These are phyloP conservation scores for Silurus asotus DNA, from an alignment of 2,113 vertebrate genomes.

Conservation along the genomic window DNA sequence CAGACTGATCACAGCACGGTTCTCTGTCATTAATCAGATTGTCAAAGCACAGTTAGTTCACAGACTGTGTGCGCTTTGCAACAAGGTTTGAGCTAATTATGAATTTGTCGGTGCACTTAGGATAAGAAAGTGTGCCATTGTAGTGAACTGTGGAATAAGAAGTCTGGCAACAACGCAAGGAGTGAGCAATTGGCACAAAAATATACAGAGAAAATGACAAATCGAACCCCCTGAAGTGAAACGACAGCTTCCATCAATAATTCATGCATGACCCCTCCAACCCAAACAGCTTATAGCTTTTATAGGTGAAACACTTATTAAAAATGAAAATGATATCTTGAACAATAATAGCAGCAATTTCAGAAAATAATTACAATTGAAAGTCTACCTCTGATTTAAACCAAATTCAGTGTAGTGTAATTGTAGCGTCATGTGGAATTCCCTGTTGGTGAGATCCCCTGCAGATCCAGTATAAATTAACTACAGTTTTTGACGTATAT, in stretches of 20 bases:
- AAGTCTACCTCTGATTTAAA: background rate
- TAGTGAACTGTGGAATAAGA: background rate
- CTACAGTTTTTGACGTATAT: background rate
- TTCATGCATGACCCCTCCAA: background rate
- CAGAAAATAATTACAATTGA: background rate
- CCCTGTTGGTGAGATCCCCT: background rate
- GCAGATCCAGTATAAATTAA: background rate
- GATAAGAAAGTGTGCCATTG: background rate
- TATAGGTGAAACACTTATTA: background rate
- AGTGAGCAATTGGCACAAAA: no score
- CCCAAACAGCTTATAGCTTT: background rate
- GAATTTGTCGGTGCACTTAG: background rate
- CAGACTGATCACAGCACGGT: background rate
- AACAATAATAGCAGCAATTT: background rate
- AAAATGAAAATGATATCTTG: background rate
- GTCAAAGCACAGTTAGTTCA: background rate
- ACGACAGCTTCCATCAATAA: background rate
- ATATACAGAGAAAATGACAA: background rate
- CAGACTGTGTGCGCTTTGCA: background rate
- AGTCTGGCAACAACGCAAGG: background rate
- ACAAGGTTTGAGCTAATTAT: background rate
- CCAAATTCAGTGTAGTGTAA: background rate
- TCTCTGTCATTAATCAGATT: background rate
- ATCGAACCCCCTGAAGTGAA: background rate
- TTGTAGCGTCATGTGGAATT: background rate